Evolutionary conservation across 2,797 vertebrate genomes (phyloP).

Genomic region (Alcedo atthis): DNA sequence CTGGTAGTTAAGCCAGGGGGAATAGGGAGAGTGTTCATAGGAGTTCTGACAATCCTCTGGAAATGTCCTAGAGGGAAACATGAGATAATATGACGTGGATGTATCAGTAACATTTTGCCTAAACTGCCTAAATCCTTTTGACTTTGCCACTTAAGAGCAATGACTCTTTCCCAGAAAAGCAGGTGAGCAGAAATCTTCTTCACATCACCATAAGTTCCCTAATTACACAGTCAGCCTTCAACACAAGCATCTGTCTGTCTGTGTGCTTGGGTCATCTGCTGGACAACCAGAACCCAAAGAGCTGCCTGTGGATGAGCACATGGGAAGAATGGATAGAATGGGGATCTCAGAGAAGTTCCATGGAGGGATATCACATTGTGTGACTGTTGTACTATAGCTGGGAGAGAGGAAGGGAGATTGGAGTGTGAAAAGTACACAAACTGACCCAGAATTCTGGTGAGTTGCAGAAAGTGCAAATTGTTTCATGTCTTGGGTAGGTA

Average conservation of each 20-base stretch:
- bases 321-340: conserved; percentile 31
- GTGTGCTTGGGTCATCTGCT: neutral
- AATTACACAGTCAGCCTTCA: neutral
- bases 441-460: neutral
- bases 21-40: neutral
- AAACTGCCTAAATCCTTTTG: neutral
- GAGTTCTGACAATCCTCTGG: neutral
- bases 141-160: neutral
- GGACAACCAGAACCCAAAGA: neutral
- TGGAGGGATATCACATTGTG: fast-evolving
- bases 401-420: neutral
- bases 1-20: neutral
- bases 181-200: neutral
- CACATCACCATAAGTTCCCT: neutral
- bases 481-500: neutral
- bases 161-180: neutral
- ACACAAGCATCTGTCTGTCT: neutral
- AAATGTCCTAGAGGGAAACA: neutral
- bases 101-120: neutral
- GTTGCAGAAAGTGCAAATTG: neutral
- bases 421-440: neutral
- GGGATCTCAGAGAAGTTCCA: neutral
- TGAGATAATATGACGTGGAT: neutral
- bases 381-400: neutral
- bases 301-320: neutral